Evolutionary conservation across 2,888 invertebrate species (phyloP).

Genomic region (Erpobdella octoculata): DNA sequence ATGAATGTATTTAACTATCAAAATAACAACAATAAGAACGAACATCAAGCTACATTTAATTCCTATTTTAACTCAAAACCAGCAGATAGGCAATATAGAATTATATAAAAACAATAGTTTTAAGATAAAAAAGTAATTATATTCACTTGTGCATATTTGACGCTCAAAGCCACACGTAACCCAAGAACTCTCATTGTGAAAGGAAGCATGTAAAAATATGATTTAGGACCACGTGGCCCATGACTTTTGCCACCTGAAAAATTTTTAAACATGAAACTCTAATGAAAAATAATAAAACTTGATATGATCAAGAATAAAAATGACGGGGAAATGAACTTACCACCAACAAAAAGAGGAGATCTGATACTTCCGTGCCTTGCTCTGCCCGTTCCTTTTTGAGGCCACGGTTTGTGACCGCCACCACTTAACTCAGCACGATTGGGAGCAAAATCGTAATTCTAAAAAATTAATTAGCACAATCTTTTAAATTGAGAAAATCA

Average conservation of each 20-base stretch:
- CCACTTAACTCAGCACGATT: constrained; percentile 77
- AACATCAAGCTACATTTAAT: too few species aligned
- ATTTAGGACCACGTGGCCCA: constrained; percentile 81
- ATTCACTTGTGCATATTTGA: constrained; percentile 73
- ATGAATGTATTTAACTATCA: too few species aligned
- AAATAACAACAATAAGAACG: too few species aligned
- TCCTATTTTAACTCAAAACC: too few species aligned
- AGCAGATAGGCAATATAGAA: too few species aligned
- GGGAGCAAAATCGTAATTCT: constrained; percentile 69
- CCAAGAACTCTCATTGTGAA: constrained; percentile 69
- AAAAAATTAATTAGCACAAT: background rate
- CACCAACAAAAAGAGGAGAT: constrained; percentile 68
- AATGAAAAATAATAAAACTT: constrained; percentile 9
- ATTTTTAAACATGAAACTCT: too few species aligned
- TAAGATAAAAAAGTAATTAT: background rate
- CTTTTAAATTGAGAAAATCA: background rate
- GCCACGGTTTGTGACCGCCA: constrained; percentile 89
- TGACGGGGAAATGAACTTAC: constrained; percentile 34
- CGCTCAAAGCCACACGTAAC: constrained; percentile 71
- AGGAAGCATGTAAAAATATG: constrained; percentile 88
- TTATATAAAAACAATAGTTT: background rate
- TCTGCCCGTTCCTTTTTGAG: constrained; percentile 66
- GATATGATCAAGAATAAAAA: background rate
- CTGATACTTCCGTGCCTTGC: constrained; percentile 86
- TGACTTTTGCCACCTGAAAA: constrained; percentile 68